phyloP scores from a whole-genome alignment of 2,113 vertebrate species.

The Abramis brama region DNA sequence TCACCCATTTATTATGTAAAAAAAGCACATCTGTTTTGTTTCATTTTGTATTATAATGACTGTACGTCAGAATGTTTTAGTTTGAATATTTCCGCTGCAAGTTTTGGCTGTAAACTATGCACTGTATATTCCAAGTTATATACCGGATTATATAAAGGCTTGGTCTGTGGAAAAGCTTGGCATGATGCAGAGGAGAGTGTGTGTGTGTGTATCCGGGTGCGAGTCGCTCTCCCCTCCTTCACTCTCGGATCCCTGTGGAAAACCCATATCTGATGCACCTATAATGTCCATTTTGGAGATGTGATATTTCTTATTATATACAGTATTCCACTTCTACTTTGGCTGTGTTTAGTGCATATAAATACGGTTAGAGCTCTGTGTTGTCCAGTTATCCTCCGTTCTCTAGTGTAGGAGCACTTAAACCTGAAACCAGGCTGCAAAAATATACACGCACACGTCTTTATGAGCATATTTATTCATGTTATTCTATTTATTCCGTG shows the following conservation, averaged over 20 bases:
- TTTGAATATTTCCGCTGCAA: constrained; percentile 61
- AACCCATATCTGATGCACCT: constrained; percentile 40
- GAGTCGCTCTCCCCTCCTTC: constrained; percentile 28
- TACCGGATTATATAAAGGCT: constrained; percentile 53
- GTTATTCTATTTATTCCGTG: constrained; percentile 61
- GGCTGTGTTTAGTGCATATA: constrained; percentile 45
- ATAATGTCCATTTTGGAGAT: constrained; percentile 39
- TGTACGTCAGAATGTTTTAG: constrained; percentile 67
- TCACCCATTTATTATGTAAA: constrained; percentile 31
- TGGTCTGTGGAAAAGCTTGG: constrained; percentile 61
- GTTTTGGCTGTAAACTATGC: constrained; percentile 83
- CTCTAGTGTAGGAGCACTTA: constrained; percentile 23
- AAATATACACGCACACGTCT: constrained; percentile 66
- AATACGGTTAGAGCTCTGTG: constrained; percentile 38
- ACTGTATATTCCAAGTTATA: constrained; percentile 76
- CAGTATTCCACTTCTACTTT: constrained; percentile 39
- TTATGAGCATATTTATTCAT: constrained; percentile 64
- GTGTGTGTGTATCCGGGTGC: constrained; percentile 25
- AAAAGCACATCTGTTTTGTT: constrained; percentile 55
- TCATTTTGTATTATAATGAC: constrained; percentile 53
- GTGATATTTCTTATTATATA: constrained; percentile 27
- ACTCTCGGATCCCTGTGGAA: constrained; percentile 23
- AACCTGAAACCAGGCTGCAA: constrained; percentile 68
- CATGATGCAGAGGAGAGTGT: constrained; percentile 68
- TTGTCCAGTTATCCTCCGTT: constrained; percentile 42